These are phyloP conservation scores for Drosophila repleta DNA, from an alignment of 1,140 invertebrate species.

Conservation along the genomic window DNA sequence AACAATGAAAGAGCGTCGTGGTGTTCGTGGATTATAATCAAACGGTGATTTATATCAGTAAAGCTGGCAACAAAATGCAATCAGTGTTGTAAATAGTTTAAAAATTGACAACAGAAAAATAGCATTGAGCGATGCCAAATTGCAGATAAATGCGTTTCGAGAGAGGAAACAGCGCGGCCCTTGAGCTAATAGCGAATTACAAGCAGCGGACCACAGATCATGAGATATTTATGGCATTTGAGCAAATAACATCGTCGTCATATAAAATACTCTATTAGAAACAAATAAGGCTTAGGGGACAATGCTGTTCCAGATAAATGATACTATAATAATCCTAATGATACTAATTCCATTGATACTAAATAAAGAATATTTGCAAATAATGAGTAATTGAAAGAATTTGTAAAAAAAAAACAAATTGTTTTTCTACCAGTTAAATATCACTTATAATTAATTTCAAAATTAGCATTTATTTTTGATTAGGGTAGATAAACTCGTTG, in stretches of 20 bases:
- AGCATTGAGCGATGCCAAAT: not conserved
- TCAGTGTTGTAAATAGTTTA: constrained; percentile 1
- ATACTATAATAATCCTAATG: too few relatives aligned
- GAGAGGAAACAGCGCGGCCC: not conserved
- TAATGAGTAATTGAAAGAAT: too few relatives aligned
- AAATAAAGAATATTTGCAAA: too few relatives aligned
- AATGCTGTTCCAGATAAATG: too few relatives aligned
- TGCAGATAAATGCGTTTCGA: not conserved
- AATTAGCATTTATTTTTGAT: too few relatives aligned
- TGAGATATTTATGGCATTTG: too few relatives aligned
- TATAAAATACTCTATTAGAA: not conserved
- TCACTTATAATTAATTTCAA: too few relatives aligned
- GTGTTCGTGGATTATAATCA: constrained; percentile 39
- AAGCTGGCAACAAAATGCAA: constrained; percentile 1
- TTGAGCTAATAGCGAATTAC: not conserved
- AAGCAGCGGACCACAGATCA: not conserved
- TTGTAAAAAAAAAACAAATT: too few relatives aligned
- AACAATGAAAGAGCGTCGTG: constrained; percentile 28
- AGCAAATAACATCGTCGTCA: too few relatives aligned
- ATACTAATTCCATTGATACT: too few relatives aligned
- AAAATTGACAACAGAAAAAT: not conserved
- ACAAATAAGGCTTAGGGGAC: not conserved
- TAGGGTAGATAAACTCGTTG: too few relatives aligned
- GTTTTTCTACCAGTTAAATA: too few relatives aligned
- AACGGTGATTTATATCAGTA: constrained; percentile 46